A percentile compares a stretch with the other conserved stretches of the same genome.
These are phyloP conservation scores for Odontamblyopus lacepedii DNA, from an alignment of 2,797 vertebrate species.

Conservation along the genomic window DNA sequence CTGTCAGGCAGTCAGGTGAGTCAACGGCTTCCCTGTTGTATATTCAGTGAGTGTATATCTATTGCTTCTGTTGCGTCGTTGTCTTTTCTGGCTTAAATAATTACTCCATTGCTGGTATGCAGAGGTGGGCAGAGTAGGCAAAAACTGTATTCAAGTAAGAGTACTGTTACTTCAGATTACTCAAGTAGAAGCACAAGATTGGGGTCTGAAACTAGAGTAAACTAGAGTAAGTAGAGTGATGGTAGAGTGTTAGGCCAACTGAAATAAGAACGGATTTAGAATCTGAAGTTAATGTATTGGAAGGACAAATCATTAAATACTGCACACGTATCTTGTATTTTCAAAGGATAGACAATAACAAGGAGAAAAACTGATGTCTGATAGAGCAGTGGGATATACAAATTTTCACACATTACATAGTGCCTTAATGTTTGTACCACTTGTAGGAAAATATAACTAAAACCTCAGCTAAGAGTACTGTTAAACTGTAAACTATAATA, in stretches of 20 bases:
- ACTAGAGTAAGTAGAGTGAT: neutral
- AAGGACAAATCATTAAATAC: neutral
- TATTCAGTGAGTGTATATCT: neutral
- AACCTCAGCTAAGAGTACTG: neutral
- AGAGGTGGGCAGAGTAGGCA: neutral
- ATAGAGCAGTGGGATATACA: neutral
- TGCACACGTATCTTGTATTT: neutral
- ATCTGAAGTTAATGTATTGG: neutral
- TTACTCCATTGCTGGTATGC: neutral
- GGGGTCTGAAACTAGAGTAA: neutral
- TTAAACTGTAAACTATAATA: neutral
- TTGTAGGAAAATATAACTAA: neutral
- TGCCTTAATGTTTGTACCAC: too few species aligned
- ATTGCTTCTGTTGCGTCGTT: constrained; percentile 17
- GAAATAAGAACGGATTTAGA: neutral
- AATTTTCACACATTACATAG: neutral
- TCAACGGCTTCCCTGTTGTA: neutral
- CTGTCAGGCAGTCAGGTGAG: constrained; percentile 74
- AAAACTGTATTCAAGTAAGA: neutral
- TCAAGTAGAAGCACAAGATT: neutral
- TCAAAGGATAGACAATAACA: neutral
- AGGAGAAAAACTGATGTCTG: neutral
- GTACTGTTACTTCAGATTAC: neutral
- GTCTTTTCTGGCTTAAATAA: constrained; percentile 17
- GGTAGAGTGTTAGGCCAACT: neutral